Percentiles rank a stretch among this genome's conserved stretches.
Conservation (phyloP, 1,140 invertebrate species). For the Penaeus indicus region DNA sequence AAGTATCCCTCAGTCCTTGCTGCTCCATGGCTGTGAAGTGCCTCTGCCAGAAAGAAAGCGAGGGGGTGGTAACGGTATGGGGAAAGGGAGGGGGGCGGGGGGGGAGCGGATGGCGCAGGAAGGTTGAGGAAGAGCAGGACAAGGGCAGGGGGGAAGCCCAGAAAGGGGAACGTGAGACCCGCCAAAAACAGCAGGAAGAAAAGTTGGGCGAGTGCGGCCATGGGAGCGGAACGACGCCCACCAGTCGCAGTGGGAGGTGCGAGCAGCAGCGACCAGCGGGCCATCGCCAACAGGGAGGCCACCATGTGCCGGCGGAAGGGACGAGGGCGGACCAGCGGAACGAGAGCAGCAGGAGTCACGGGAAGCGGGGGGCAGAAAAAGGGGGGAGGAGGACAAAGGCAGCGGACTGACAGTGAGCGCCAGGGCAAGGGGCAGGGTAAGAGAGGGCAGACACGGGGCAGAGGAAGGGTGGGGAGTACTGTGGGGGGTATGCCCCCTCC, state of each 20-base stretch:
- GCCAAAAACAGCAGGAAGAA: conserved; percentile 56
- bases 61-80: too few species aligned
- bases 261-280: conserved; percentile 25
- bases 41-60: too few species aligned
- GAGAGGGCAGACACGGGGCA: not conserved
- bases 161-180: conserved; percentile 38
- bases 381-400: conserved; percentile 9
- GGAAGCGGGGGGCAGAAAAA: conserved; percentile 28
- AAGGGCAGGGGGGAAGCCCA: too few species aligned
- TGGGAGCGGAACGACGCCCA: conserved; percentile 34
- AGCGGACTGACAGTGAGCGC: conserved; percentile 26
- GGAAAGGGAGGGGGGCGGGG: too few species aligned
- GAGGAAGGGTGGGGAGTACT: too few species aligned
- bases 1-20: conserved; percentile 1
- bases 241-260: conserved; percentile 36
- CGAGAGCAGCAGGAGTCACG: conserved; percentile 34
- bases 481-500: too few species aligned
- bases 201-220: conserved; percentile 42
- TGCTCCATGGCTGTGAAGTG: too few species aligned
- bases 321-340: conserved; percentile 35
- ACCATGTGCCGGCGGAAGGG: too few species aligned
- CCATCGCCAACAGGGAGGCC: conserved; percentile 46
- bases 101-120: too few species aligned
- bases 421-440: conserved; percentile 50
- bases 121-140: too few species aligned